Conservation (phyloP, 2,888 invertebrate genomes). For the Volucella bombylans region DNA sequence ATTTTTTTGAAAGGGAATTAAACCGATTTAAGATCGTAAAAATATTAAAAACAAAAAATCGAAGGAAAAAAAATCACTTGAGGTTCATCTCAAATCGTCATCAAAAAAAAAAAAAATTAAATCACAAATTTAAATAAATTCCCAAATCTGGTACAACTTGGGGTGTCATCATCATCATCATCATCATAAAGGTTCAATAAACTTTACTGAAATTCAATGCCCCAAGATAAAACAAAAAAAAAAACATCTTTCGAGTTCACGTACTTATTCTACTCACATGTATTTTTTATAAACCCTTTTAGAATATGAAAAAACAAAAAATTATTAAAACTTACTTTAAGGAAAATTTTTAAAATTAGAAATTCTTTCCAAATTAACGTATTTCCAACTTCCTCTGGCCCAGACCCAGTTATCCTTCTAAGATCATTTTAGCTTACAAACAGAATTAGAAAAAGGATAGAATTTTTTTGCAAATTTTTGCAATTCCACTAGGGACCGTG, state of each 20-base stretch:
- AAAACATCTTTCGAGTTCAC: neutral
- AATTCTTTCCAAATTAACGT: constrained; percentile 3
- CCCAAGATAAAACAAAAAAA: constrained; percentile 35
- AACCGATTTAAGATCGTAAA: neutral
- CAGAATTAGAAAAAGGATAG: neutral
- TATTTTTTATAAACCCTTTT: no score
- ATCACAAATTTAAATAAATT: constrained; percentile 31
- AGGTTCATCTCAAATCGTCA: neutral
- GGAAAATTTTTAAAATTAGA: constrained; percentile 8
- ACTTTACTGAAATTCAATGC: constrained; percentile 60
- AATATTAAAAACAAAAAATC: neutral
- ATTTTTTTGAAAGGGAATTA: no score
- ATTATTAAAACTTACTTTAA: constrained; percentile 37
- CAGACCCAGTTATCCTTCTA: constrained; percentile 30
- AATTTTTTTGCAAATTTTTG: neutral
- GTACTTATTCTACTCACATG: neutral
- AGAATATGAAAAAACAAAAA: neutral
- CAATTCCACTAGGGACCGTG: constrained; percentile 14
- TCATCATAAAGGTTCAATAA: constrained; percentile 45
- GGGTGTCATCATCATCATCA: constrained; percentile 26
- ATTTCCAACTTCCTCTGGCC: constrained; percentile 17
- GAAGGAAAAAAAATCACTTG: neutral
- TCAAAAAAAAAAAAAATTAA: constrained; percentile 3
- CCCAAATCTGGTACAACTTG: constrained; percentile 25
- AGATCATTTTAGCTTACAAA: constrained; percentile 49